Conservation (phyloP, 2,888 invertebrate genomes). For the Theodoxus fluviatilis region DNA sequence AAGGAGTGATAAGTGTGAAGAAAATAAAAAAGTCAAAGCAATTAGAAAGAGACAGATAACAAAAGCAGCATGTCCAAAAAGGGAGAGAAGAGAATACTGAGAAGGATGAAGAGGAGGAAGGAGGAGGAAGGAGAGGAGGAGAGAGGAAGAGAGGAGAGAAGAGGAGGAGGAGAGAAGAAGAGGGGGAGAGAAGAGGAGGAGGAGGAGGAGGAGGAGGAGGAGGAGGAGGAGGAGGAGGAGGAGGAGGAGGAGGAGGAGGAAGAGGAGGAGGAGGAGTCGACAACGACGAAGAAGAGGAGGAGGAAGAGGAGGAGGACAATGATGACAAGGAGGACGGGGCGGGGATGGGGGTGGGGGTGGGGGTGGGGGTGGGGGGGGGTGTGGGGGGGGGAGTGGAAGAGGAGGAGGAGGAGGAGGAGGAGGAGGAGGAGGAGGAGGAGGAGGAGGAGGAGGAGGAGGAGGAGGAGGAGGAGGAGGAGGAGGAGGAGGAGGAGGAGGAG, state of each 20-base stretch:
- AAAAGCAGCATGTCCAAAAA: background rate
- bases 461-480: background rate
- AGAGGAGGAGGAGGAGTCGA: background rate
- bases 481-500: background rate
- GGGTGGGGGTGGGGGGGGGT: background rate
- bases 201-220: background rate
- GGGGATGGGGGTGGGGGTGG: background rate
- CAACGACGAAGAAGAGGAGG: slow-evolving; percentile 3
- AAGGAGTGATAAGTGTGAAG: background rate
- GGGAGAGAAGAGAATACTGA: background rate
- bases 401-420: background rate
- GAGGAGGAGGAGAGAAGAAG: background rate
- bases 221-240: background rate
- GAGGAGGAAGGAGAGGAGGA: background rate
- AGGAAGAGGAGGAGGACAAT: background rate
- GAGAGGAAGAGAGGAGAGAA: background rate
- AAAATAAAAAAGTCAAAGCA: background rate
- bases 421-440: slow-evolving; percentile 16
- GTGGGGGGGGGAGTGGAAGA: background rate
- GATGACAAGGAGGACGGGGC: background rate
- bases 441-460: background rate
- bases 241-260: background rate
- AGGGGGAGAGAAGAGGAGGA: background rate
- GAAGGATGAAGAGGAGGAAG: background rate
- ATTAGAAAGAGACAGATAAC: background rate